Conservation (phyloP, 1,140 invertebrate genomes). For the Listronotus oregonensis region DNA sequence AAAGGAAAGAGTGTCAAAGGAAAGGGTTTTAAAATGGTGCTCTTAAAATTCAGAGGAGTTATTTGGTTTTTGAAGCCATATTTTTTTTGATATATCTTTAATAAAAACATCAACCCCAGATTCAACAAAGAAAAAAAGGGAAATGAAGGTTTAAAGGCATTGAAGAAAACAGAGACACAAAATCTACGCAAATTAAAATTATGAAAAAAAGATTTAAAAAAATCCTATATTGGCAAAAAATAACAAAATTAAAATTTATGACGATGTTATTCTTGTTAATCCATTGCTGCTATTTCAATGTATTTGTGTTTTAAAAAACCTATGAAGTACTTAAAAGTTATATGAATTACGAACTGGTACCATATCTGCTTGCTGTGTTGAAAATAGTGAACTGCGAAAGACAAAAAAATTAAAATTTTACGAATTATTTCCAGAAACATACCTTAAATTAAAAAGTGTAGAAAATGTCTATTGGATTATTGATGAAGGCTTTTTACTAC, state of each 20-base stretch:
- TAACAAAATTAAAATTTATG: slow-evolving; percentile 44
- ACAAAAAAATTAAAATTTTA: slow-evolving; percentile 49
- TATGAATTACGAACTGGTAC: slow-evolving; percentile 45
- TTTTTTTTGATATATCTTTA: slow-evolving; percentile 41
- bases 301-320: slow-evolving; percentile 42
- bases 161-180: slow-evolving; percentile 38
- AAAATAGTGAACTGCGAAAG: slow-evolving; percentile 43
- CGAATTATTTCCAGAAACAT: slow-evolving; percentile 45
- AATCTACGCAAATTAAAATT: slow-evolving; percentile 40
- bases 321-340: slow-evolving; percentile 42
- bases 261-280: slow-evolving; percentile 42
- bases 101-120: slow-evolving; percentile 32
- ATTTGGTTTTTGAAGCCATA: slow-evolving; percentile 41
- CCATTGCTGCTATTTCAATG: slow-evolving; percentile 44
- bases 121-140: slow-evolving; percentile 36
- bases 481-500: slow-evolving; percentile 45
- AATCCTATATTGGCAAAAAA: slow-evolving; percentile 38
- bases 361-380: slow-evolving; percentile 45
- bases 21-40: slow-evolving; percentile 25
- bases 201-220: slow-evolving; percentile 38
- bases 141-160: slow-evolving; percentile 36
- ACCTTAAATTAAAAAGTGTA: slow-evolving; percentile 31
- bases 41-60: slow-evolving; percentile 31
- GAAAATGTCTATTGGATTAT: slow-evolving; percentile 44
- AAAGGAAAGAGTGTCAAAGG: slow-evolving; percentile 30